A percentile compares a stretch with the other conserved stretches of the same genome.
Conservation (phyloP, 1,140 invertebrate species). For the Palaemon carinicauda region DNA sequence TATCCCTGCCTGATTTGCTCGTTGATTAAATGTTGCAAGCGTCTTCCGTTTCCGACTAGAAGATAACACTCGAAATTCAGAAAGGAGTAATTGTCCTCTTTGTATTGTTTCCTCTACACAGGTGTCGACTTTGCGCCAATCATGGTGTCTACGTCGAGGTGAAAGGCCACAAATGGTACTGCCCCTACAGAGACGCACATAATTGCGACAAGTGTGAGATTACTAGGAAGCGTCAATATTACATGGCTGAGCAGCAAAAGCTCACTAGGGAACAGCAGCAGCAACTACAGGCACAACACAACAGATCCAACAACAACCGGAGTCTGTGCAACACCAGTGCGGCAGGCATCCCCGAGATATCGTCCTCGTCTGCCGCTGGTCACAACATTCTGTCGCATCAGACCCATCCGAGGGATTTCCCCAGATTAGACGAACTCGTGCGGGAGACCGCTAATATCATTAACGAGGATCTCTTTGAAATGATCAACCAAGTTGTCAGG, state of each 20-base stretch:
- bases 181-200: conserved; percentile 26
- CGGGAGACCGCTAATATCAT: conserved; percentile 18
- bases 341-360: background rate
- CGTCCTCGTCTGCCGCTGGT: background rate
- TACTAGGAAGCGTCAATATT: conserved; percentile 51
- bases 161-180: conserved; percentile 59
- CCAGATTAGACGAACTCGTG: conserved; percentile 13
- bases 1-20: no score
- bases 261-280: conserved; percentile 47
- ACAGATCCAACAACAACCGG: no score
- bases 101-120: background rate
- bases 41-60: background rate
- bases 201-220: conserved; percentile 47
- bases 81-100: background rate
- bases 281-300: conserved; percentile 10
- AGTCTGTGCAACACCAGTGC: background rate
- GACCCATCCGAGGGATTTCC: conserved; percentile 4
- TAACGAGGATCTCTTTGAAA: conserved; percentile 11
- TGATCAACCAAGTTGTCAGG: conserved; percentile 12
- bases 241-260: conserved; percentile 48
- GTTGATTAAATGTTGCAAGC: background rate
- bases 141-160: conserved; percentile 43
- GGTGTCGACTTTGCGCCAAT: conserved; percentile 55
- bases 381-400: background rate
- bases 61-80: background rate